Base-by-base conservation (phyloP, 2,113 vertebrate genomes). In the Anarrhichthys ocellatus region DNA sequence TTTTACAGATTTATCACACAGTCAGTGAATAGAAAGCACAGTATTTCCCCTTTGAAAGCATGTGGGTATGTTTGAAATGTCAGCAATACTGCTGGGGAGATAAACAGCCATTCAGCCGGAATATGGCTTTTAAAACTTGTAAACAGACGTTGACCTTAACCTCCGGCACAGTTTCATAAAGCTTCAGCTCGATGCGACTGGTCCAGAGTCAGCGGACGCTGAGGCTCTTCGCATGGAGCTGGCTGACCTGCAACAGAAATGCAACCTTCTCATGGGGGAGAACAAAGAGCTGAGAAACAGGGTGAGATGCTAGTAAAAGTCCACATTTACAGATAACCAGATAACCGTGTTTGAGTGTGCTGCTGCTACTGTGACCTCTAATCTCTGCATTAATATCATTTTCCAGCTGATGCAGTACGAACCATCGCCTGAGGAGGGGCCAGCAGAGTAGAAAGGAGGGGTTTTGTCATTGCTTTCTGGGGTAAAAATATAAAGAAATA, bases 321-420 rank as follows among this genome's bases (percentile, higher is more conserved):
- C 24, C 22, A 0, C 13, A 42, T 64, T 11, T n/a, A 63, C 34
- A 76, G 6, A 65, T 40, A 20, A 24, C 0, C 7, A 59, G 18
- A 15, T 10, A 10, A 9, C 10, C 14, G 18, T 40, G 59, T 40
- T 18, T 62, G 34, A 27, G 20, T 46, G 5, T 62, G 34, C 27
- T 61, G 14, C 32, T 52, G 2, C 9, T 22, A 8, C 1, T 2
- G 0, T 40, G 1, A 78, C 58, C 13, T 73, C 34, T 81, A 32
- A 81, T 56, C 34, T 75, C 15, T 73, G 4, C 0, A 0, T 78
- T 40, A 0, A 38, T 73, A 0, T 86, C 2, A 0, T 81, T 72
- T 83, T 88, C 36, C 95, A 99, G 97, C 95, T 99, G 92, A 92
- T 95, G 95, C 97, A 97, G 87, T 96, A 97, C 80, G 97, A 99